phyloP scores from a whole-genome alignment of 2,797 vertebrate species.

The Oryzias dopingdopingensis region DNA sequence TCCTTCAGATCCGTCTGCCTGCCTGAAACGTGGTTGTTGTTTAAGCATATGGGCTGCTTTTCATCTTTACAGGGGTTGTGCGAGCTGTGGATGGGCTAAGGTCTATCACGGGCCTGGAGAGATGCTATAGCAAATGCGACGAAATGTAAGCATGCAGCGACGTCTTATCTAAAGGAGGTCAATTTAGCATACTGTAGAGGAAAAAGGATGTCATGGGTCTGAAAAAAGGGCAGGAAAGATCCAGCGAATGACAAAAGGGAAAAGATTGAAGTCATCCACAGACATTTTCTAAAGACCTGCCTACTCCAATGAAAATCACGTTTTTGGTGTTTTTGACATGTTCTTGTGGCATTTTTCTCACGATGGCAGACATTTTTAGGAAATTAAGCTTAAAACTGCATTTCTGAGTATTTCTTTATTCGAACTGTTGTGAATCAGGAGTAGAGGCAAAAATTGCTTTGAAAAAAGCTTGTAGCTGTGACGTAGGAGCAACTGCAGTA shows the following conservation, averaged over 20 bases:
- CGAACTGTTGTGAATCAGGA: too few relatives aligned
- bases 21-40: constrained; percentile 50
- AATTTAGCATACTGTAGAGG: constrained; percentile 46
- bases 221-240: constrained; percentile 23
- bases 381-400: too few relatives aligned
- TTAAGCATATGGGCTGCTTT: constrained; percentile 53
- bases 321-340: too few relatives aligned
- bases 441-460: too few relatives aligned
- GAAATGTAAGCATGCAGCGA: constrained; percentile 44
- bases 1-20: constrained; percentile 58
- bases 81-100: constrained; percentile 33
- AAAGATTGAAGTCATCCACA: constrained; percentile 22
- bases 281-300: not conserved
- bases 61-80: constrained; percentile 51
- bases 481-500: too few relatives aligned
- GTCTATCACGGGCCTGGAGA: constrained; percentile 49
- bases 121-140: constrained; percentile 32
- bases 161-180: constrained; percentile 47
- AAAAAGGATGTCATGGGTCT: constrained; percentile 30
- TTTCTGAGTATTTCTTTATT: too few relatives aligned
- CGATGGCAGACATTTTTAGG: too few relatives aligned
- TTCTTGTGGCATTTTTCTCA: too few relatives aligned
- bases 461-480: too few relatives aligned
- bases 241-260: constrained; percentile 10
- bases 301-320: too few relatives aligned